Conservation (phyloP, 2,113 vertebrate genomes). For the Miniopterus natalensis region DNA sequence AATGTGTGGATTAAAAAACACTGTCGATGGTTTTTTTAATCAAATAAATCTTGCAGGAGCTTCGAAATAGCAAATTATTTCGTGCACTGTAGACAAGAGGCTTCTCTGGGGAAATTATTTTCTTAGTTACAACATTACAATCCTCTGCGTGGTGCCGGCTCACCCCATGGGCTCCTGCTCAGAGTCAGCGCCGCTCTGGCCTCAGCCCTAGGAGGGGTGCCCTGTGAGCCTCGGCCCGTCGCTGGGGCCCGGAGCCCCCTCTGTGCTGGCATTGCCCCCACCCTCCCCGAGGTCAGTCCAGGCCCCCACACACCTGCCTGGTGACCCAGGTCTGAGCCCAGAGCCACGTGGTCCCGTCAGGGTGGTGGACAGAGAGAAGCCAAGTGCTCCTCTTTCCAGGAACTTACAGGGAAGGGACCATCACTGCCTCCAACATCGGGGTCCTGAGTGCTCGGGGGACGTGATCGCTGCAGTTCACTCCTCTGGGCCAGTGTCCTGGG, state of each 20-base stretch:
- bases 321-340: background rate
- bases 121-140: background rate
- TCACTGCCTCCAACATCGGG: fast-evolving
- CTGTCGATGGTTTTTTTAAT: background rate
- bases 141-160: fast-evolving
- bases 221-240: background rate
- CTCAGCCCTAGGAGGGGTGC: fast-evolving
- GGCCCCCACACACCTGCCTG: fast-evolving
- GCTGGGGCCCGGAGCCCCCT: background rate
- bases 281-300: background rate
- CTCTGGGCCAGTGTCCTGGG: fast-evolving
- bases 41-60: conserved; percentile 48
- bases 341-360: background rate
- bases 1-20: background rate
- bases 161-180: background rate
- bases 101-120: background rate
- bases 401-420: fast-evolving
- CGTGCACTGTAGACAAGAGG: background rate
- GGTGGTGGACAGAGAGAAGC: background rate
- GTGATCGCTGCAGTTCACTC: fast-evolving
- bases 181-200: fast-evolving
- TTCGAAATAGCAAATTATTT: conserved; percentile 69
- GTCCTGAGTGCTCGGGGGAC: fast-evolving
- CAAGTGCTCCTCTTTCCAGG: fast-evolving
- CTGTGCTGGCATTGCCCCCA: background rate